A percentile compares a stretch with the other conserved stretches of the same genome.
Evolutionary conservation across 2,888 invertebrate species (phyloP).

Genomic region (Chrysina gloriosa): DNA sequence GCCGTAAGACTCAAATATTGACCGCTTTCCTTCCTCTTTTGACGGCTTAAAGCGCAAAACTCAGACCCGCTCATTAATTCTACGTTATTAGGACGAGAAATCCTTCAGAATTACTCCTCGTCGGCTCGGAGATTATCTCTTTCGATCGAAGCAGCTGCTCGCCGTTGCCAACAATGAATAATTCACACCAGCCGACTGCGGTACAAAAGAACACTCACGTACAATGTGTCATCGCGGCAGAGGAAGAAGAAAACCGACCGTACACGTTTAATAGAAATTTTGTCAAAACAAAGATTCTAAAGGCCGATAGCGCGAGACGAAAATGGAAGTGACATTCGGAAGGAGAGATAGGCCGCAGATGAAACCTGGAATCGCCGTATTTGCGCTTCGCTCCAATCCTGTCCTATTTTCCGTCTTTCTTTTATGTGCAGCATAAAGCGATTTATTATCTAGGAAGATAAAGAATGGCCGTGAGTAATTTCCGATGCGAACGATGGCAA

Average conservation of each 20-base stretch:
- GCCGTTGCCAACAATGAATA: slow-evolving; percentile 39
- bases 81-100: slow-evolving; percentile 36
- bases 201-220: slow-evolving; percentile 42
- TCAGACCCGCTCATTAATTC: slow-evolving; percentile 33
- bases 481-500: not conserved
- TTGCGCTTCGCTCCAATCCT: not conserved
- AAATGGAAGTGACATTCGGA: slow-evolving; percentile 39
- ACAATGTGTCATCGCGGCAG: slow-evolving; percentile 43
- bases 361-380: slow-evolving; percentile 33
- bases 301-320: slow-evolving; percentile 52
- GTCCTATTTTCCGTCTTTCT: slow-evolving; percentile 36
- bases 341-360: slow-evolving; percentile 34
- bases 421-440: slow-evolving; percentile 5
- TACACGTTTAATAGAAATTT: slow-evolving; percentile 53
- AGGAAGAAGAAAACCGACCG: slow-evolving; percentile 45
- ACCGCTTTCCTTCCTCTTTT: slow-evolving; percentile 12
- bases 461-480: slow-evolving; percentile 24
- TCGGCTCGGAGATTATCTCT: slow-evolving; percentile 33
- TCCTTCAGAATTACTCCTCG: slow-evolving; percentile 33
- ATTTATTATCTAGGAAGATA: slow-evolving; percentile 27
- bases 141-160: slow-evolving; percentile 42
- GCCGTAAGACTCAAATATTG: slow-evolving; percentile 28
- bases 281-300: slow-evolving; percentile 52
- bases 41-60: slow-evolving; percentile 19
- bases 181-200: slow-evolving; percentile 41